Base-by-base conservation (phyloP, 1,140 invertebrate genomes). In the Cydia amplana region DNA sequence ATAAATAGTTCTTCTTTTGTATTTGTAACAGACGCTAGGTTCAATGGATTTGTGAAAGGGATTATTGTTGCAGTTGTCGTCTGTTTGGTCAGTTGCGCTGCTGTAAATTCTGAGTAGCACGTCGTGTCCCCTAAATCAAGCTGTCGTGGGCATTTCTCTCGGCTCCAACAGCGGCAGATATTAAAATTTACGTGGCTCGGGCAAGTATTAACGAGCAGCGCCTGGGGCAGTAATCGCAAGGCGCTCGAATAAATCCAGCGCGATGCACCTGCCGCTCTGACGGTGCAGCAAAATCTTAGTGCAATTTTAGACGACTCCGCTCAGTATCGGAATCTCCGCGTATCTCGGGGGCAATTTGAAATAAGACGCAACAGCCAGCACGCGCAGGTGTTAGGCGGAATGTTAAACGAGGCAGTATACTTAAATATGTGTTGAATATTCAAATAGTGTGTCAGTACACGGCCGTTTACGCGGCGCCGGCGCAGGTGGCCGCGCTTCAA, bases 381-480 rank as follows among this genome's bases (percentile, higher is more conserved):
- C 80, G 80, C 84, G 84, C 89, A 90, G 88, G 91, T 91, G 91
- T 91, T 82, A 86, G 82, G 65, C 79, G 83, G 87, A 92, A 91
- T 90, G 84, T 82, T 89, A 88, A 91, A 86, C 83, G 87, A 87
- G 82, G 74, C 78, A 85, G 82, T 79, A 89, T 87, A 70, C 32
- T 43, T 70, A 90, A 91, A 90, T 87, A 86, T 83, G 83, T 86
- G 87, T 91, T 92, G 89, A 91, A 91, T 92, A 92, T 92, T 92
- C 88, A 92, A 89, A 92, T 91, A 89, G 87, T 90, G 80, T 90
- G 90, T 91, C 87, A 86, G 89, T 91, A 92, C 89, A 91, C 82
- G 90, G 88, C 87, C 90, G 90, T 89, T 91, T 89, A 88, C 85
- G 88, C 90, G 91, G 91, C 90, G 90, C 91, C 90, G 90, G 91